Base-by-base conservation (phyloP, 1,140 invertebrate species). In the Drosophila tropicalis region DNA sequence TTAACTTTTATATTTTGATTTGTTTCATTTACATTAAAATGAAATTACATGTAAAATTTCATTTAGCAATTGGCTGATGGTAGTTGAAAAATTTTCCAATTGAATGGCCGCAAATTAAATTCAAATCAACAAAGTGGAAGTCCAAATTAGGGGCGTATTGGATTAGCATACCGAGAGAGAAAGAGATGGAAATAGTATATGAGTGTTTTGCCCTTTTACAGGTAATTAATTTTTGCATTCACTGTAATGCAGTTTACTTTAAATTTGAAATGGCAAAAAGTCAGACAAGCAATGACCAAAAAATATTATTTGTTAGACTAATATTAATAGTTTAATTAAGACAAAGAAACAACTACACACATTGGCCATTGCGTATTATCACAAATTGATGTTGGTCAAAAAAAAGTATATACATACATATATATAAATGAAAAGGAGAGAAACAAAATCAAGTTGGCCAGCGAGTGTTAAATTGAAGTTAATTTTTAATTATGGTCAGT, bases 391-490 rank as follows among this genome's bases (percentile, higher is more conserved):
- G 72, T 39, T n/a, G 3, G 6, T 29, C 39, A 44, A 66, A 22
- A 15, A 32, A 15, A 41, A 34, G 10, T 36, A 34, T 10, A 34
- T 10, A 9, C n/a, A n/a, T n/a, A n/a, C 13, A 25, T 13, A 44
- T 22, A 65, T 15, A 34, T 40, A 29, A 58, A 29, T 29, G 29
- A 73, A 56, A 74, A 47, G 55, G 62, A 74, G 44, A 6, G 29
- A 39, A 68, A 75, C n/a, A 67, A 77, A 70, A 63, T 66, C 73
- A 70, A 82, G 82, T 86, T 51, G 44, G 44, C 19, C 44, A 81
- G 57, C 64, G 79, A 86, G 83, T 83, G 79, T 83, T 87, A 87
- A 87, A 83, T 89, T 87, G 79, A 79, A 87, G 83, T 89, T 87
- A 87, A 87, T 87, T 87, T 87, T 87, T 87, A 87, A 87, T 87